Conservation (phyloP, 2,888 invertebrate genomes). For the Polylopha cassiicola region DNA sequence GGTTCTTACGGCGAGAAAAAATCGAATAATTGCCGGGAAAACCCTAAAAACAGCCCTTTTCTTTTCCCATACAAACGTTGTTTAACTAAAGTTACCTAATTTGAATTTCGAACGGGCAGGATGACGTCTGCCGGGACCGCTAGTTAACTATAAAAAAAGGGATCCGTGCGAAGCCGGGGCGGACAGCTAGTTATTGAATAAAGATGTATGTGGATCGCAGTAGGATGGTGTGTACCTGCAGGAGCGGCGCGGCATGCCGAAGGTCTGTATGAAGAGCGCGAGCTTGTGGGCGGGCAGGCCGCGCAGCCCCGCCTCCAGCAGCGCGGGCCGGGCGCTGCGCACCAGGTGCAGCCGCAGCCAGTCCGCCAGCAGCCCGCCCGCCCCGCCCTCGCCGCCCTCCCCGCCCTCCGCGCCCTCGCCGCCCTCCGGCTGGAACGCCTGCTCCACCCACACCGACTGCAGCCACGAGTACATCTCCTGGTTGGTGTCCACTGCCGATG, state of each 20-base stretch:
- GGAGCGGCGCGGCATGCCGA: conserved; percentile 93
- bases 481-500: conserved; percentile 55
- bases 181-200: no score
- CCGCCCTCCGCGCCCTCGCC: conserved; percentile 79
- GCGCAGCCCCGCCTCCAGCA: conserved; percentile 91
- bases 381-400: conserved; percentile 83
- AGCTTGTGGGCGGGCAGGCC: conserved; percentile 92
- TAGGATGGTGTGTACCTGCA: conserved; percentile 78
- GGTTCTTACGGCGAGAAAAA: no score
- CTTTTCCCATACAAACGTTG: no score
- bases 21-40: no score
- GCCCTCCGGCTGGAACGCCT: conserved; percentile 79
- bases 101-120: no score
- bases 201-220: no score
- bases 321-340: conserved; percentile 86
- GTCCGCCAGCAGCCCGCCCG: conserved; percentile 90
- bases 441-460: conserved; percentile 84
- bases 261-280: conserved; percentile 95
- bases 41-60: no score
- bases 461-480: conserved; percentile 83
- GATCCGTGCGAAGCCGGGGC: no score
- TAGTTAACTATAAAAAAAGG: no score
- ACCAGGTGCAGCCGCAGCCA: conserved; percentile 95
- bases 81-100: no score
- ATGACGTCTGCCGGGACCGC: no score